phyloP scores from a whole-genome alignment of 2,888 invertebrate genomes.

The Drosophila incognita region DNA sequence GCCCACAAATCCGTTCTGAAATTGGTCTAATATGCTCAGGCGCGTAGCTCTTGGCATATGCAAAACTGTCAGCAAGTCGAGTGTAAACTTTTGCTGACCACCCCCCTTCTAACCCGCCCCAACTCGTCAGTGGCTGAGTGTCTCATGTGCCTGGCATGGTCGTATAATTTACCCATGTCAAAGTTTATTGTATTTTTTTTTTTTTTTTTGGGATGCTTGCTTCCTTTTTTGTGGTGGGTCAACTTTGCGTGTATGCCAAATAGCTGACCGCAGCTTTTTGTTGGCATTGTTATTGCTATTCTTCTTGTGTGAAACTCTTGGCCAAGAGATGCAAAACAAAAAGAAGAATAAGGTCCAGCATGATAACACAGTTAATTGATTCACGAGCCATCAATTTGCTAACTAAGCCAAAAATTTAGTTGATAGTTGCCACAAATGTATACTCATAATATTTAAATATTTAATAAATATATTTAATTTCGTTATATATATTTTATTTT shows the following conservation, averaged over 20 bases:
- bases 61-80: slow-evolving; percentile 42
- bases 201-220: not conserved
- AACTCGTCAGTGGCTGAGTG: slow-evolving; percentile 32
- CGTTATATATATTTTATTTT: not conserved
- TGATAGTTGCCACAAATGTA: not conserved
- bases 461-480: not conserved
- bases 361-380: slow-evolving; percentile 36
- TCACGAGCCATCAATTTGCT: slow-evolving; percentile 13
- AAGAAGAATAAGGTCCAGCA: not conserved
- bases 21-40: slow-evolving; percentile 42
- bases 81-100: slow-evolving; percentile 41
- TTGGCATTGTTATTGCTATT: slow-evolving; percentile 22
- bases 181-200: slow-evolving; percentile 63
- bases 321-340: slow-evolving; percentile 2
- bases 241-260: slow-evolving; percentile 52
- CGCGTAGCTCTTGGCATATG: slow-evolving; percentile 44
- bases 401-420: not conserved
- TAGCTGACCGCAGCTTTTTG: slow-evolving; percentile 54
- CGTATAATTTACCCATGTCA: slow-evolving; percentile 71
- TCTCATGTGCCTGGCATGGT: slow-evolving; percentile 58
- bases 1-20: slow-evolving; percentile 65
- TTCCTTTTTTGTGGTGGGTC: slow-evolving; percentile 37
- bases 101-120: not conserved
- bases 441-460: not conserved
- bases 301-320: slow-evolving; percentile 14